Evolutionary conservation across 2,888 invertebrate species (phyloP), one percentile per base, ranked within the genome.

Genomic region (Leptinotarsa rubiginosa): DNA sequence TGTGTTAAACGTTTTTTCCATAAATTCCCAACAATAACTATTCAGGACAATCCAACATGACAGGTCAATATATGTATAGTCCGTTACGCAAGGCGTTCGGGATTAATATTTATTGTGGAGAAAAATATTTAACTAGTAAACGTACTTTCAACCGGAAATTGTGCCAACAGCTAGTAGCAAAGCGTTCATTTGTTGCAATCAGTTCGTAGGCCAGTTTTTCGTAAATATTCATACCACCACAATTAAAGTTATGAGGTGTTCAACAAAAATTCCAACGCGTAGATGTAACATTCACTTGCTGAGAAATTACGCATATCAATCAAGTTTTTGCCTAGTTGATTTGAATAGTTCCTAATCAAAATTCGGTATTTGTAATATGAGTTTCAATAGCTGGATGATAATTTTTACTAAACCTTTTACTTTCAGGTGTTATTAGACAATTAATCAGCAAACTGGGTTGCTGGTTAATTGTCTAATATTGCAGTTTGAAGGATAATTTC

Each of bases 111-210:
- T 62, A 41, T 62, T 62, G 3, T 16, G 10, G 15, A 62, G 10
- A 62, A 62, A 62, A 18, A 41, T 56, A 3, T 31, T 10, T 18
- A n/a, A 31, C 25, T 62, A 16, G 31, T 16, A 41, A 25, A 62
- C 4, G 31, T 69, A 73, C 73, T 73, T 73, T 73, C 73, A 70
- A 75, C 64, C 67, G 69, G 73, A 75, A 73, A 68, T 70, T 73
- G 73, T 73, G 69, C 71, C 66, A 71, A 71, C 66, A 71, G 62
- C 20, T 56, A n/a, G 22, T 12, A 20, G 12, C n/a, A 50, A 50
- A 50, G n/a, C n/a, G 31, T 41, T 62, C 41, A 7, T 62, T 62
- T 62, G 41, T 62, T 62, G 62, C 15, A 62, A 31, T 16, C 62
- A 62, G 31, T 62, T 25, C 62, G 56, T 20, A 13, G 13, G 20